Conservation (phyloP, 2,888 invertebrate species). For the Eurois occulta region DNA sequence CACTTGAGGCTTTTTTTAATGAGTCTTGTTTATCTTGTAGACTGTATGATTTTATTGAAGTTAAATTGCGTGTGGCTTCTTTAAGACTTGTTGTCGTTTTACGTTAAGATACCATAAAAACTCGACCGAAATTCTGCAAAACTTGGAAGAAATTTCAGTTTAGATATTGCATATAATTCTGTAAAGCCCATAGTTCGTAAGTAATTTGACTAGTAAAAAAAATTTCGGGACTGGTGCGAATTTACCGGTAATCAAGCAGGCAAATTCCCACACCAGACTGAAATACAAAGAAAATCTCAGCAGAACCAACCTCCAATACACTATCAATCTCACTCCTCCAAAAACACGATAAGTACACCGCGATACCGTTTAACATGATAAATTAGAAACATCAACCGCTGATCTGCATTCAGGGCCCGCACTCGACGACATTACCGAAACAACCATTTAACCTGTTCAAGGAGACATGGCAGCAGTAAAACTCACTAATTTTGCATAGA, state of each 20-base stretch:
- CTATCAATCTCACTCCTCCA: constrained; percentile 9
- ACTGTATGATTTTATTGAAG: constrained; percentile 5
- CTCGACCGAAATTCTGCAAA: not conserved
- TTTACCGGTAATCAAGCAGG: not conserved
- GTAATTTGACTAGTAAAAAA: not conserved
- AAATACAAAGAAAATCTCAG: not conserved
- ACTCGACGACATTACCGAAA: constrained; percentile 55
- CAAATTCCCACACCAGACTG: not conserved
- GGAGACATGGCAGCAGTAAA: constrained; percentile 61
- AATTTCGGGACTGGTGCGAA: not conserved
- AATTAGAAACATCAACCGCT: constrained; percentile 51
- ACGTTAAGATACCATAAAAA: not conserved
- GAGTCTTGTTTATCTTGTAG: constrained; percentile 29
- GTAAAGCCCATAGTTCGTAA: not conserved
- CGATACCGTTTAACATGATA: constrained; percentile 49
- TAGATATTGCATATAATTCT: not conserved
- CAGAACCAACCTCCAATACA: not conserved
- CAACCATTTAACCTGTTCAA: constrained; percentile 67
- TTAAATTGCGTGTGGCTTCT: not conserved
- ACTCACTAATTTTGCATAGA: constrained; percentile 77
- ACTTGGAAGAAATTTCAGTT: not conserved
- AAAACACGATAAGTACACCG: constrained; percentile 24
- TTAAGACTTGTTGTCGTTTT: not conserved
- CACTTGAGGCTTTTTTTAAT: constrained; percentile 44
- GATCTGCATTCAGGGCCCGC: constrained; percentile 62